phyloP scores from a whole-genome alignment of 2,888 invertebrate species.

The Acanthosepion pharaonis region DNA sequence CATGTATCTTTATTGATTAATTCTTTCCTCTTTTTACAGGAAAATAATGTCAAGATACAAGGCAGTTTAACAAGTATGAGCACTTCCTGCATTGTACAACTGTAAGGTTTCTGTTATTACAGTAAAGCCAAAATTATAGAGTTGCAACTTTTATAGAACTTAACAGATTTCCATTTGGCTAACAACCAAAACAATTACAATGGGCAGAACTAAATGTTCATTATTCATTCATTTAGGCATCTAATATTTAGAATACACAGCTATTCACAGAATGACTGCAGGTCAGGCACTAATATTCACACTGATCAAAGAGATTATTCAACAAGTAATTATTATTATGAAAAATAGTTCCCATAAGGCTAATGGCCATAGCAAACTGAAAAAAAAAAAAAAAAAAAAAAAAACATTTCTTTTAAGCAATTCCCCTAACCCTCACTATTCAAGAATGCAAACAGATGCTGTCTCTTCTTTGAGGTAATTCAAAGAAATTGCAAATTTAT shows the following conservation, averaged over 20 bases:
- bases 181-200: neutral
- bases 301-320: neutral
- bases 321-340: too few species aligned
- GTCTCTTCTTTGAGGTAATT: too few species aligned
- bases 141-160: neutral
- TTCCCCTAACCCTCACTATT: too few species aligned
- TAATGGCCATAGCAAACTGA: too few species aligned
- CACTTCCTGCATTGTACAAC: neutral
- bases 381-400: too few species aligned
- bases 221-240: neutral
- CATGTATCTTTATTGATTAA: neutral
- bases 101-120: neutral
- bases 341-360: too few species aligned
- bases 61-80: neutral
- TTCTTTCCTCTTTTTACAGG: neutral
- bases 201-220: neutral
- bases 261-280: neutral
- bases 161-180: neutral
- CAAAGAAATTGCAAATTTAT: too few species aligned
- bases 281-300: neutral
- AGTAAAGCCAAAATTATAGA: neutral
- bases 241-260: neutral
- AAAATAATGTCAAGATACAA: neutral
- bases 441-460: too few species aligned
- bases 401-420: too few species aligned